These are phyloP conservation scores for Lasioglossum calceatum DNA, from an alignment of 2,888 invertebrate genomes.

Conservation along the genomic window DNA sequence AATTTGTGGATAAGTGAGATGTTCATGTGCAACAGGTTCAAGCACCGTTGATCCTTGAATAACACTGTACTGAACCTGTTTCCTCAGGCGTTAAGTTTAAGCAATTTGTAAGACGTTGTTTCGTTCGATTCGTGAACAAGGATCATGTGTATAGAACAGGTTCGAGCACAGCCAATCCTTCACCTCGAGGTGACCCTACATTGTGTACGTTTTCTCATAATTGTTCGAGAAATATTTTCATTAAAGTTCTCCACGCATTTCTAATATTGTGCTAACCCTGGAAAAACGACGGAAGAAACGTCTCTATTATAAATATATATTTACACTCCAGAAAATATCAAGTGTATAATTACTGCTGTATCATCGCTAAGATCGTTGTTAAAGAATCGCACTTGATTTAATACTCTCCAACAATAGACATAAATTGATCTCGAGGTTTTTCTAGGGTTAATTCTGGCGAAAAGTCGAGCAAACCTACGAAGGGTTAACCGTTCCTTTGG, in stretches of 20 bases:
- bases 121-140: neutral
- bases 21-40: neutral
- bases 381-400: neutral
- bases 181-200: neutral
- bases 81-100: neutral
- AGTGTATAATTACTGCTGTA: neutral
- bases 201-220: neutral
- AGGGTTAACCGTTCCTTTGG: constrained; percentile 20
- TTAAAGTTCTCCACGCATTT: neutral
- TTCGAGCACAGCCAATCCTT: neutral
- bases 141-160: neutral
- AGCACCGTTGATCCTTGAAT: neutral
- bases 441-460: neutral
- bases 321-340: neutral
- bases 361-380: neutral
- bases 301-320: neutral
- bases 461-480: neutral
- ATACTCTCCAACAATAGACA: neutral
- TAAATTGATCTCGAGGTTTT: neutral
- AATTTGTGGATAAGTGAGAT: neutral
- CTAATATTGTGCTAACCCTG: neutral
- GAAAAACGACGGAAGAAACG: neutral
- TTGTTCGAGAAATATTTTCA: neutral
- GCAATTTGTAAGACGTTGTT: neutral
- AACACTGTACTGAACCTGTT: neutral